Base-by-base conservation (phyloP, 2,888 invertebrate genomes). In the Lobophora halterata region DNA sequence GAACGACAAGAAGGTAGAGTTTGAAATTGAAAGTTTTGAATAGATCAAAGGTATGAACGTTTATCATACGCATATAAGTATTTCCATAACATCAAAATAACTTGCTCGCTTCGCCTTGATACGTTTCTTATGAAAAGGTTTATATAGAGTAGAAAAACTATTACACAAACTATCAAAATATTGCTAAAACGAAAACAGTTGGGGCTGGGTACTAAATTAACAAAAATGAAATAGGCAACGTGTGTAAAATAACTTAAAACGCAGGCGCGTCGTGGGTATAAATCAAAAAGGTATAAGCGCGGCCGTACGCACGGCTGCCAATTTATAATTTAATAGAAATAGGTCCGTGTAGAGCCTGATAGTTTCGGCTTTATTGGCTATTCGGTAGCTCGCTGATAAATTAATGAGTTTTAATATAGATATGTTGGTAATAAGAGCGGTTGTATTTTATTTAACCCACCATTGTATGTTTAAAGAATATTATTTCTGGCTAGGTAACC, bases 271-370 rank as follows among this genome's bases (percentile, higher is more conserved):
- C 42, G 34, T 42, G 17, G 17, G 26, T 35, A 50, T 53, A 53
- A 53, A 53, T 53, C 53, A 50, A 46, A 46, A 46, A 49, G 50
- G 53, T 53, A 53, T 50, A 48, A 50, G 48, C 37, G 20, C 33
- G 42, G 48, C 30, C 36, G 46, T 38, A 46, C 52, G 50, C 48
- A 46, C 44, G 48, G 43, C 31, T 34, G 27, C 48, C 53, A 53
- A 50, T 53, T 53, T 53, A 53, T 53, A 53, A 53, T 53, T 53
- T 50, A 50, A 50, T 53, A 50, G 52, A 50, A 48, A 53, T 50
- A 49, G 48, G 48, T 47, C 43, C 33, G 30, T 46, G 31, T 38
- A 39, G 29, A 33, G 24, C 17, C 41, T 45, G 46, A 49, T 53
- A 50, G 50, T 53, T 50, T 48, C 44, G 45, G 46, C 44, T 46